Evolutionary conservation across 2,113 vertebrate genomes (phyloP).

Genomic region (Arenaria interpres): DNA sequence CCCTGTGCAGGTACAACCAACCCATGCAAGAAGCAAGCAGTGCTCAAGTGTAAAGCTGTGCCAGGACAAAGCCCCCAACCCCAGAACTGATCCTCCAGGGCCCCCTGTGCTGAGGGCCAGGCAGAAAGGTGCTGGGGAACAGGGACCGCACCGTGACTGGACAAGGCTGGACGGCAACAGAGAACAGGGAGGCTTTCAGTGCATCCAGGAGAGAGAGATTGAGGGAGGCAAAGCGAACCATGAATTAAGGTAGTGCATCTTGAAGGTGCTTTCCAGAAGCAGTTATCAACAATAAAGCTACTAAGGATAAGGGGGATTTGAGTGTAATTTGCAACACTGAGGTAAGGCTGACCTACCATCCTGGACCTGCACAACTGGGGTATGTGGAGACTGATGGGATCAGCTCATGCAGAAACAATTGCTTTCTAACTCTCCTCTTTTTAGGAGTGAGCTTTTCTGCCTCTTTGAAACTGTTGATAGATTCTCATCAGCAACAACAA

Average conservation of each 20-base stretch:
- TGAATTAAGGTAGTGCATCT: not conserved
- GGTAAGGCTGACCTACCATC: not conserved
- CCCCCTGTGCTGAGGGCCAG: not conserved
- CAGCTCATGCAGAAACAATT: not conserved
- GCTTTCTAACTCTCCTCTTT: not conserved
- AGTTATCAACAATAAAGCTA: not conserved
- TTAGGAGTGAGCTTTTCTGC: not conserved
- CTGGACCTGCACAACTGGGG: not conserved
- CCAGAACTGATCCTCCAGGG: not conserved
- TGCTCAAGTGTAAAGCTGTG: not conserved
- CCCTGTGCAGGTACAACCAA: not conserved
- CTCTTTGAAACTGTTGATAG: not conserved
- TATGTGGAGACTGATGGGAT: not conserved
- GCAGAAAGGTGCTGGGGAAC: not conserved
- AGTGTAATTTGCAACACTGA: not conserved
- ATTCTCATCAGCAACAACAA: not conserved
- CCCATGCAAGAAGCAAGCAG: not conserved
- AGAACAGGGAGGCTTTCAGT: not conserved
- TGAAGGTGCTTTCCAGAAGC: not conserved
- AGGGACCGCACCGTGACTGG: rapidly evolving
- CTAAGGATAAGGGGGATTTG: not conserved
- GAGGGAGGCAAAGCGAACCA: not conserved
- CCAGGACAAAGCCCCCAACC: not conserved
- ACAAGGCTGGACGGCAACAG: not conserved
- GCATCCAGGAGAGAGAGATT: not conserved